These are phyloP conservation scores for Proisotoma minuta DNA, from an alignment of 2,888 invertebrate species.

Conservation along the genomic window DNA sequence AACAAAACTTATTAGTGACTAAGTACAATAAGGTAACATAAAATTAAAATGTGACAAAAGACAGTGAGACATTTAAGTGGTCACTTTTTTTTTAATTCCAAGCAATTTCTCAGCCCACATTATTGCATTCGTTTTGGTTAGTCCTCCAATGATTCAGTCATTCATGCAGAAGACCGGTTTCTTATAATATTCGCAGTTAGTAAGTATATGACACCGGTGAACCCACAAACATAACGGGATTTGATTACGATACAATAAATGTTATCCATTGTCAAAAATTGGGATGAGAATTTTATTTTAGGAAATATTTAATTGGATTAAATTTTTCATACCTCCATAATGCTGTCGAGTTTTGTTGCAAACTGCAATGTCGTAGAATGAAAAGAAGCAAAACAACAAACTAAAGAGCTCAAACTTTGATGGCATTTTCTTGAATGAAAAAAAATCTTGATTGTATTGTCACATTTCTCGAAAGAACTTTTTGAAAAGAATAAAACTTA, in stretches of 20 bases:
- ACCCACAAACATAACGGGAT: conserved; percentile 2
- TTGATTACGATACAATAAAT: background rate
- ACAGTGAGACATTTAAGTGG: too few relatives aligned
- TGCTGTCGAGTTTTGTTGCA: background rate
- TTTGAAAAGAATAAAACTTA: too few relatives aligned
- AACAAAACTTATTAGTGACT: too few relatives aligned
- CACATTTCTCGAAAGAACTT: too few relatives aligned
- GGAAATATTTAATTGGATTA: background rate
- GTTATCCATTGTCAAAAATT: background rate
- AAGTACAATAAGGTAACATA: too few relatives aligned
- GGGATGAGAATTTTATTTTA: background rate
- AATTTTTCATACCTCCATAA: background rate
- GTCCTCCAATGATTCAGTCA: background rate
- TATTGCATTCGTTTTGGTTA: too few relatives aligned
- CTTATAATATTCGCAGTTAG: background rate
- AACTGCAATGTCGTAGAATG: background rate
- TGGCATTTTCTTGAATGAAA: too few relatives aligned
- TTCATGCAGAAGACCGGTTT: background rate
- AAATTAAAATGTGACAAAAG: too few relatives aligned
- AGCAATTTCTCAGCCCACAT: too few relatives aligned
- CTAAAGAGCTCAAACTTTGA: background rate
- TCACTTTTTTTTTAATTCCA: too few relatives aligned
- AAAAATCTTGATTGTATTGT: too few relatives aligned
- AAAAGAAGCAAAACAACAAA: too few relatives aligned
- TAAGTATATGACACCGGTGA: background rate